These are phyloP conservation scores for Biston betularia DNA, from an alignment of 2,888 invertebrate genomes.

Conservation along the genomic window DNA sequence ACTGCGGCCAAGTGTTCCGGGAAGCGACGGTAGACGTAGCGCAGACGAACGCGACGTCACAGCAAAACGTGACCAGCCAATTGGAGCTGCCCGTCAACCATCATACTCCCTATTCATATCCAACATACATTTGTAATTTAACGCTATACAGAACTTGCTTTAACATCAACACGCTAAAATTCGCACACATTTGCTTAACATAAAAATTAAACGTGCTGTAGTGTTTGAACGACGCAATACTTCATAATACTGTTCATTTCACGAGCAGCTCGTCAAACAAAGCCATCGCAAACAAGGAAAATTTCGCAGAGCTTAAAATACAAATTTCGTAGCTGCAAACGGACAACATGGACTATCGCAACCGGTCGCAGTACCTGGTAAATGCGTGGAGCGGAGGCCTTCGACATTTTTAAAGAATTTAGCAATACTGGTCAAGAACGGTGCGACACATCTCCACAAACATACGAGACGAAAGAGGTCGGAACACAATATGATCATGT, in stretches of 20 bases:
- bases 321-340: slow-evolving; percentile 27
- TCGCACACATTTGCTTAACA: slow-evolving; percentile 3
- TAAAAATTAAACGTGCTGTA: slow-evolving; percentile 17
- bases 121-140: slow-evolving; percentile 4
- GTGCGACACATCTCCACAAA: not conserved
- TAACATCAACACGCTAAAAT: slow-evolving; percentile 14
- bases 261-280: slow-evolving; percentile 9
- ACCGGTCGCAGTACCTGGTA: slow-evolving; percentile 12
- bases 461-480: not conserved
- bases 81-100: slow-evolving; percentile 60
- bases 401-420: not conserved
- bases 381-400: not conserved
- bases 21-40: slow-evolving; percentile 79
- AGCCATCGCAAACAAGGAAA: slow-evolving; percentile 25
- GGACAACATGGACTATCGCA: slow-evolving; percentile 39
- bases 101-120: slow-evolving; percentile 20
- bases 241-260: slow-evolving; percentile 14
- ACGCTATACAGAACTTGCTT: slow-evolving; percentile 7
- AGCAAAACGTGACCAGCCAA: slow-evolving; percentile 63
- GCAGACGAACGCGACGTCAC: slow-evolving; percentile 80
- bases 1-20: slow-evolving; percentile 75
- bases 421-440: no score
- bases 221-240: slow-evolving; percentile 15
- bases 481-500: slow-evolving; percentile 3
- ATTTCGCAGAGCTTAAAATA: slow-evolving; percentile 23